phyloP scores from a whole-genome alignment of 2,888 invertebrate species.

The Mesorhabditis spiculigera region DNA sequence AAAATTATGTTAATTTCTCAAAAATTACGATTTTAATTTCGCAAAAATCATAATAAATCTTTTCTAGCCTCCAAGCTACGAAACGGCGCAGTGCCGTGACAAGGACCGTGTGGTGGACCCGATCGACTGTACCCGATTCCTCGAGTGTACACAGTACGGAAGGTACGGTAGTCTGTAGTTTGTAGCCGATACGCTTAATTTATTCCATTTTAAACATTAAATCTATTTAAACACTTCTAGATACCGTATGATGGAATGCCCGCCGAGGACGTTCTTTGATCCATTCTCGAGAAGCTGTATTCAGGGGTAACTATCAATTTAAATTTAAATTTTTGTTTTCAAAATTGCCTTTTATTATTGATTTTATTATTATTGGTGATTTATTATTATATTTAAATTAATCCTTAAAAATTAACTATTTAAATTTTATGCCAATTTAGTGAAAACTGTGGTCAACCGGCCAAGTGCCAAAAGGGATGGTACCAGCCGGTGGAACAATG shows the following conservation, averaged over 20 bases:
- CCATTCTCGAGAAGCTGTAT: neutral
- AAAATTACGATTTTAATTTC: too few species aligned
- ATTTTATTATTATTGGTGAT: too few species aligned
- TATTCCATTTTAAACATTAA: neutral
- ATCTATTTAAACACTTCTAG: too few species aligned
- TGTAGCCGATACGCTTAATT: too few species aligned
- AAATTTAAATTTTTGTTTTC: too few species aligned
- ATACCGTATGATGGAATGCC: neutral
- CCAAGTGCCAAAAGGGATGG: neutral
- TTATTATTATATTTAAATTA: neutral
- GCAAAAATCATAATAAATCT: too few species aligned
- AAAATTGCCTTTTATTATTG: too few species aligned
- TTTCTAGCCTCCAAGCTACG: too few species aligned
- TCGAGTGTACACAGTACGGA: constrained; percentile 2
- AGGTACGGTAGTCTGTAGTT: neutral
- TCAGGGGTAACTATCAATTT: neutral
- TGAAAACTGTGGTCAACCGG: neutral
- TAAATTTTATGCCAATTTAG: neutral
- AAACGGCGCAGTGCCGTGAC: neutral
- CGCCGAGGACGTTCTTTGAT: neutral
- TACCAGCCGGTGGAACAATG: neutral
- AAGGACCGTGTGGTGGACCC: neutral
- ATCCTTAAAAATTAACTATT: neutral
- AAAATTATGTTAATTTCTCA: too few species aligned
- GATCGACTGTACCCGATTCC: constrained; percentile 1